Percentiles rank a stretch among this genome's conserved stretches.
Evolutionary conservation across 2,888 invertebrate species (phyloP).

Genomic region (Megamerina dolium): DNA sequence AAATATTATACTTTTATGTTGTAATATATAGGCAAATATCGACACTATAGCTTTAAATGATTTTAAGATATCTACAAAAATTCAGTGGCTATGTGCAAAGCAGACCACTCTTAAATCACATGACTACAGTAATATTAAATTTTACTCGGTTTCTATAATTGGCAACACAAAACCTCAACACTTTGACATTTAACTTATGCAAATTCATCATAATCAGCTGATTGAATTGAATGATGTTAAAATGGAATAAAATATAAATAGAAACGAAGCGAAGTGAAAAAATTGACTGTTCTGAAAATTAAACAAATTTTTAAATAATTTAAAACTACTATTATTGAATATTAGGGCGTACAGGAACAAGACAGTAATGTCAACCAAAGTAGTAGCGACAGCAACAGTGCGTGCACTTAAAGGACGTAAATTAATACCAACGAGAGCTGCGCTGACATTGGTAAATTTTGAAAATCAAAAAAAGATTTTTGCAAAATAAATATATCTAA

Average conservation of each 20-base stretch:
- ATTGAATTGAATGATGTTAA: too few species aligned
- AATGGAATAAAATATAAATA: slow-evolving; percentile 4
- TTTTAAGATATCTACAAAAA: too few species aligned
- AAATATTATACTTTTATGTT: too few species aligned
- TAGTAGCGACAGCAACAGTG: slow-evolving; percentile 81
- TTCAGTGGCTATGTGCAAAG: too few species aligned
- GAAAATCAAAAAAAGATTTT: slow-evolving; percentile 11
- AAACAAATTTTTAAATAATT: slow-evolving; percentile 1
- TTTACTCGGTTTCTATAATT: not conserved
- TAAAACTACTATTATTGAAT: not conserved
- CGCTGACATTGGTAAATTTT: slow-evolving; percentile 61
- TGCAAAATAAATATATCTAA: slow-evolving; percentile 42
- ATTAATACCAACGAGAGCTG: slow-evolving; percentile 75
- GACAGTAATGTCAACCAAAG: slow-evolving; percentile 65
- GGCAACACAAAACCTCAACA: slow-evolving; percentile 17
- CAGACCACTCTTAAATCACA: too few species aligned
- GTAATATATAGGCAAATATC: too few species aligned
- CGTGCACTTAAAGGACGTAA: slow-evolving; percentile 76
- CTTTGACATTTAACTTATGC: not conserved
- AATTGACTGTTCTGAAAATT: slow-evolving; percentile 8
- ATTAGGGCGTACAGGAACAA: too few species aligned
- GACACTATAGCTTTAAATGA: too few species aligned
- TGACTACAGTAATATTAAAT: too few species aligned
- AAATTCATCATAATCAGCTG: too few species aligned
- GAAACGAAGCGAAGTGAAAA: slow-evolving; percentile 5